phyloP scores from a whole-genome alignment of 2,113 vertebrate genomes.

The Phocoena phocoena region DNA sequence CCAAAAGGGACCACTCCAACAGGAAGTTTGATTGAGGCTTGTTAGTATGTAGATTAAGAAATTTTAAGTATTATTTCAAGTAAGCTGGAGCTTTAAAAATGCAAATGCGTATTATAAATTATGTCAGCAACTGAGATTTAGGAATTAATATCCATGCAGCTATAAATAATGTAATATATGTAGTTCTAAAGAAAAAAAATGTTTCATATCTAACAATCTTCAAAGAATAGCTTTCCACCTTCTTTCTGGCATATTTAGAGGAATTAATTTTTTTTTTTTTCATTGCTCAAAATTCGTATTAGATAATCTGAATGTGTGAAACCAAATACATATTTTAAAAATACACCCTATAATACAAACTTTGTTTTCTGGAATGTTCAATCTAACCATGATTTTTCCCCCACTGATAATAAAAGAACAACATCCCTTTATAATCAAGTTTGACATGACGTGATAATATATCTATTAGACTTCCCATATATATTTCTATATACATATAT shows the following conservation, averaged over 20 bases:
- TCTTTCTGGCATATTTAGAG: not conserved
- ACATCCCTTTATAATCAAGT: not conserved
- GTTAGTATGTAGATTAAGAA: not conserved
- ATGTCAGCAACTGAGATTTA: not conserved
- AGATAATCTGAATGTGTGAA: not conserved
- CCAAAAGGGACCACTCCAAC: accelerated
- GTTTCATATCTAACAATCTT: not conserved
- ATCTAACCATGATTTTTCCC: not conserved
- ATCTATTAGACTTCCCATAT: not conserved
- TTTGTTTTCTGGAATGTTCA: not conserved
- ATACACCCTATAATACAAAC: not conserved
- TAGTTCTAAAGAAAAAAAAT: not conserved
- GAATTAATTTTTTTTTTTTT: not conserved
- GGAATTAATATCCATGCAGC: not conserved
- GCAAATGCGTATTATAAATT: not conserved
- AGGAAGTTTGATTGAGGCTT: not conserved
- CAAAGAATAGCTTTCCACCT: not conserved
- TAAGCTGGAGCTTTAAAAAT: not conserved
- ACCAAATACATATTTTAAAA: not conserved
- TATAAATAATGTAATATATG: not conserved
- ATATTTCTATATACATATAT: not conserved
- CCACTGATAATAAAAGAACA: not conserved
- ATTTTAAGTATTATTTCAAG: not conserved
- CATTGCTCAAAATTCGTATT: not conserved
- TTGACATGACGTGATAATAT: not conserved